Conservation (phyloP, 37 sponge, comb jelly and placozoan species). For the Axinella damicornis region DNA sequence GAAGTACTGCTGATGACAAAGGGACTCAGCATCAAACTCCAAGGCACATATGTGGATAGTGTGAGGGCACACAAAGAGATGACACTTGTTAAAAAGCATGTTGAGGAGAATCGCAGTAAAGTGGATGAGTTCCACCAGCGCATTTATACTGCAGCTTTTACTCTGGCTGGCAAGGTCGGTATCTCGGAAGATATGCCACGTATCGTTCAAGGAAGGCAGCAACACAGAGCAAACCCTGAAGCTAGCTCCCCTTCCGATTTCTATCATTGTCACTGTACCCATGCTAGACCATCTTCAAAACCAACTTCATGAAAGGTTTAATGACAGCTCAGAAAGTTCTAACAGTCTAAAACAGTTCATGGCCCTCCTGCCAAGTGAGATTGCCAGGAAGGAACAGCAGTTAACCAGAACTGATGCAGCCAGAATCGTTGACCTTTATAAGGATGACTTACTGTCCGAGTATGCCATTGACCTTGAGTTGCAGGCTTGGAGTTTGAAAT, state of each 20-base stretch:
- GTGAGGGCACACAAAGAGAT: no score
- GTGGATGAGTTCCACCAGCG: no score
- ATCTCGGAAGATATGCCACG: no score
- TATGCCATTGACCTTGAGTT: background rate
- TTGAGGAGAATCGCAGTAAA: no score
- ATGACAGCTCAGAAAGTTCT: background rate
- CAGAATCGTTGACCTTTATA: background rate
- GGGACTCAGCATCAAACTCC: constrained; percentile 24
- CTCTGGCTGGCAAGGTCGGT: no score
- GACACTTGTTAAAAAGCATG: no score
- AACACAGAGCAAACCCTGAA: no score
- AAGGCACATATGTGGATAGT: constrained; percentile 29
- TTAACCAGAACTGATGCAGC: background rate
- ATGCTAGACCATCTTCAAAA: background rate
- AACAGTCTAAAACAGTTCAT: background rate
- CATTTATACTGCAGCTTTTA: no score
- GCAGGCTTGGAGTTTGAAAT: no score
- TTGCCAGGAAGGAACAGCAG: background rate
- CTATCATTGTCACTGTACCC: background rate
- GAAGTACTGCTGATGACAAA: constrained; percentile 8
- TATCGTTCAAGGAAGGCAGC: no score
- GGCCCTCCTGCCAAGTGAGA: background rate
- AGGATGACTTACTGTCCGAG: background rate
- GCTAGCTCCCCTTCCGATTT: no score
- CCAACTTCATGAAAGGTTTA: background rate